Conservation (phyloP, 2,888 invertebrate species). For the Oscheius sp. region DNA sequence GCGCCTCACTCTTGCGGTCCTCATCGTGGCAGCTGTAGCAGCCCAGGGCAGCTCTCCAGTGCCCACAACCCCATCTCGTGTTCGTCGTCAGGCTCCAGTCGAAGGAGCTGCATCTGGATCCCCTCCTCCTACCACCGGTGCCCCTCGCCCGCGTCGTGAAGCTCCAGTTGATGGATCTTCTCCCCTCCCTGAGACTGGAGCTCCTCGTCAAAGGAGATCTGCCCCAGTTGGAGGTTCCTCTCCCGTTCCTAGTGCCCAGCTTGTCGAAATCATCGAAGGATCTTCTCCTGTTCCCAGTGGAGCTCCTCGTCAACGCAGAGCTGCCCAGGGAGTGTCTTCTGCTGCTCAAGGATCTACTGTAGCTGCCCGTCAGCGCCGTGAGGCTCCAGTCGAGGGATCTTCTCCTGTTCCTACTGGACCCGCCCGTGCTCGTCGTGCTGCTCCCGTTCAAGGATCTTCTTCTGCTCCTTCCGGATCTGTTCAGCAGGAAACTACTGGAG, state of each 20-base stretch:
- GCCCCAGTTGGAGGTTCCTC: too few relatives aligned
- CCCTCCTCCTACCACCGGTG: too few relatives aligned
- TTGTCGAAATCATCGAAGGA: not conserved
- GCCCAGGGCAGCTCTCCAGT: slow-evolving; percentile 9
- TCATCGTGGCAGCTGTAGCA: slow-evolving; percentile 12
- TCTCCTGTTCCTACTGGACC: slow-evolving; percentile 1
- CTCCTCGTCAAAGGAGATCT: too few relatives aligned
- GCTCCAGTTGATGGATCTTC: too few relatives aligned
- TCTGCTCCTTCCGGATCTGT: not conserved
- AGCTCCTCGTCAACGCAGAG: slow-evolving; percentile 10
- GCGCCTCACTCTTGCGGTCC: slow-evolving; percentile 25
- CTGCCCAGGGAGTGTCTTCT: not conserved
- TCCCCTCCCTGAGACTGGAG: too few relatives aligned
- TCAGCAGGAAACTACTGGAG: slow-evolving; percentile 10
- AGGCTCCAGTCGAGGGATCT: not conserved
- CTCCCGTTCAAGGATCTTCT: not conserved
- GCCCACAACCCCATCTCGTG: not conserved
- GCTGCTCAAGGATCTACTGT: not conserved
- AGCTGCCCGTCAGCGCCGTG: not conserved
- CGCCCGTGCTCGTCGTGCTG: not conserved
- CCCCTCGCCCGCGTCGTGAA: too few relatives aligned
- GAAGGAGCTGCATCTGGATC: too few relatives aligned
- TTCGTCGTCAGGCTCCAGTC: too few relatives aligned
- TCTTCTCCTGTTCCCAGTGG: not conserved
- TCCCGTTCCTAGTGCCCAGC: too few relatives aligned